Evolutionary conservation across 2,113 vertebrate genomes (phyloP), one percentile per base, ranked within the genome.

Genomic region (Albula glossodonta): DNA sequence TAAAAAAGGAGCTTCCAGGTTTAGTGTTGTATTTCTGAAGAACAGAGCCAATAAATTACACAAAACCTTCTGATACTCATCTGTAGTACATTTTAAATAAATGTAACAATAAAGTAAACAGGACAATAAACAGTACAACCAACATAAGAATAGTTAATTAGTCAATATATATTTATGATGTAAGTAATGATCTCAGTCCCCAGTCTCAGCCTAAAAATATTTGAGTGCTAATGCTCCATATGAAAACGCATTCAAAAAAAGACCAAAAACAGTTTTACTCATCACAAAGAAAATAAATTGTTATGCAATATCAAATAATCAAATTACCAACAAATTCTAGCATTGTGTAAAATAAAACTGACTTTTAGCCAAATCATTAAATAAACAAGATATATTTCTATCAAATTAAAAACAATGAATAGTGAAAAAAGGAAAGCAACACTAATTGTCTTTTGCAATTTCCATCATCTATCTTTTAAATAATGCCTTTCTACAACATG

Each of bases 1-100:
- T 50, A 5, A 79, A 79, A 49, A 12, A 9, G 3, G 48, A 50
- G 78, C 49, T 49, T 48, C 78, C 78, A 25, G 10, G 9, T 79
- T 17, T 4, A 17, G 48, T 19, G 78, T 79, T 12, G 25, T 63
- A 60, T 51, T 57, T 79, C 19, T 25, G 41, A 53, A 17, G 8
- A 86, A 81, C 85, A 53, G 17, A 87, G 83, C 77, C 41, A 56
- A 22, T 31, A 31, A 31, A 74, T 17, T 22, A 31, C 31, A 31
- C 8, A 31, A n/a, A 74, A 25, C 6, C 10, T 74, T 10, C 25
- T 31, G 11, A n/a, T n/a, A 31, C 1, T 31, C 9, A 3, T 9
- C 70, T 74, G 22, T 31, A 74, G 2, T 74, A 31, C 22, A 74
- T 10, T 1, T 74, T 74, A 10, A 74, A 5, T 70, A 70, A 70